These are phyloP conservation scores for Manis pentadactyla DNA, from an alignment of 2,797 vertebrate species.

Conservation along the genomic window DNA sequence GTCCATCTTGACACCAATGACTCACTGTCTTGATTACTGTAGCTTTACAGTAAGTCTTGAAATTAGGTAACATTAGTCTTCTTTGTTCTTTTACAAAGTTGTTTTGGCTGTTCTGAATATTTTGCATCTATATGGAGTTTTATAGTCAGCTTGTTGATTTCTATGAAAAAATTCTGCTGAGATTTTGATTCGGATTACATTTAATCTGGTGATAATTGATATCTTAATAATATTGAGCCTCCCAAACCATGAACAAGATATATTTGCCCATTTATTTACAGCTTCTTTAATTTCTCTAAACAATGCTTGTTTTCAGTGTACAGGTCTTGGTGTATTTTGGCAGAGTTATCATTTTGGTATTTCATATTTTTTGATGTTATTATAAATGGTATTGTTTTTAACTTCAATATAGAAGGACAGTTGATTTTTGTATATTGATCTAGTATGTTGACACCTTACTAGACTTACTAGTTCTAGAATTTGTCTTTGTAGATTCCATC, in stretches of 20 bases:
- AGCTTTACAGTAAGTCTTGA: background rate
- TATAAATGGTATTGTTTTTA: background rate
- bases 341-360: background rate
- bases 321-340: background rate
- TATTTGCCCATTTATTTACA: background rate
- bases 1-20: background rate
- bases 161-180: background rate
- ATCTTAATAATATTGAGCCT: background rate
- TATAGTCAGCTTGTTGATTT: background rate
- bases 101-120: background rate
- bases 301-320: background rate
- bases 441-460: background rate
- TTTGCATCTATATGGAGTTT: background rate
- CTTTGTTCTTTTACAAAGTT: background rate
- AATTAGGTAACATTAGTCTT: background rate
- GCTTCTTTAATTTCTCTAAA: background rate
- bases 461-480: background rate
- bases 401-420: background rate
- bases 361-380: background rate
- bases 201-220: background rate
- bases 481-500: background rate
- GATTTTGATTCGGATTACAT: background rate
- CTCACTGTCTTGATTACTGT: background rate
- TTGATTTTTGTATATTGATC: background rate
- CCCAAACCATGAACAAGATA: background rate